Conservation (phyloP, 2,797 vertebrate genomes). For the Rousettus madagascariensis region DNA sequence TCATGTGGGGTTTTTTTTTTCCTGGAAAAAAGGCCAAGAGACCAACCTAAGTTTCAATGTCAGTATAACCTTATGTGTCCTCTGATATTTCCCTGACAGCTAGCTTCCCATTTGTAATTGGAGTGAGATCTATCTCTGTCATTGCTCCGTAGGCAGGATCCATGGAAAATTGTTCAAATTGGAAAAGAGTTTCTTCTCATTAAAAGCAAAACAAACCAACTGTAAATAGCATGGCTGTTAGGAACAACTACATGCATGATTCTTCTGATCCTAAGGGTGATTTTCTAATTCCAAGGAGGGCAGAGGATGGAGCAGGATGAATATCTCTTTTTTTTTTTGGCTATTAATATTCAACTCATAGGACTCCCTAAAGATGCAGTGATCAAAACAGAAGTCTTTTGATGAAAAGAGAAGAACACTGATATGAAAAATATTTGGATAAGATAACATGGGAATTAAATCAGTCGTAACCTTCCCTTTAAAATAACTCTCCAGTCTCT, state of each 20-base stretch:
- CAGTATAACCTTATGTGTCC: slow-evolving; percentile 25
- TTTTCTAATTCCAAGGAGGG: background rate
- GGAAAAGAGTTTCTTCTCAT: slow-evolving; percentile 76
- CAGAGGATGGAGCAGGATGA: background rate
- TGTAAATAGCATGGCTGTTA: slow-evolving; percentile 71
- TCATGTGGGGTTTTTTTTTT: background rate
- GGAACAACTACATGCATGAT: background rate
- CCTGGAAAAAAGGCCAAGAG: background rate
- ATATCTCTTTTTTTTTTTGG: background rate
- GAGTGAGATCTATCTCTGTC: slow-evolving; percentile 54
- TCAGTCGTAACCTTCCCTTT: background rate
- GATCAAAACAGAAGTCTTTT: background rate
- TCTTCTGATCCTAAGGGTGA: background rate
- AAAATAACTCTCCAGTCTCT: background rate
- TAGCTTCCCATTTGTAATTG: slow-evolving; percentile 44
- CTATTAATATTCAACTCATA: background rate
- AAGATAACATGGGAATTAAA: background rate
- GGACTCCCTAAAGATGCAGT: background rate
- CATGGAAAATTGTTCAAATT: slow-evolving; percentile 74
- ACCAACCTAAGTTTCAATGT: slow-evolving; percentile 40
- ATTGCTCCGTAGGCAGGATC: slow-evolving; percentile 31
- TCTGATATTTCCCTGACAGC: slow-evolving; percentile 38
- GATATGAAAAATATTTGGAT: background rate
- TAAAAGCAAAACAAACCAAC: slow-evolving; percentile 79
- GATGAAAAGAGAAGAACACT: background rate